A percentile compares a stretch with the other conserved stretches of the same genome.
These are phyloP conservation scores for Centrocercus urophasianus DNA, from an alignment of 2,113 vertebrate genomes.

Conservation along the genomic window DNA sequence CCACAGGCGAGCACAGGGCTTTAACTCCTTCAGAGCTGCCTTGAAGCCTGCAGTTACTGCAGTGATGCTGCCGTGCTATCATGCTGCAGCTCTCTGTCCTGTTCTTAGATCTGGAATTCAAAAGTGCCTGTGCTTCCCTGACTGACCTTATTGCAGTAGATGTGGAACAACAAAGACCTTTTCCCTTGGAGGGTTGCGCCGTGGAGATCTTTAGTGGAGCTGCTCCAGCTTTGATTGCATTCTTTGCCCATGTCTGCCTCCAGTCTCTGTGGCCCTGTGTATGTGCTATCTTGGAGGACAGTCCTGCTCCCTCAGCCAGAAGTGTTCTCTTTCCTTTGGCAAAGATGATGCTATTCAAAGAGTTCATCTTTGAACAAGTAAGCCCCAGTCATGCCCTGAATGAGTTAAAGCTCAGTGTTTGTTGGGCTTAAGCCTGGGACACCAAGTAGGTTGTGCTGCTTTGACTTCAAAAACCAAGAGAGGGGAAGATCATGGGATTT, in stretches of 20 bases:
- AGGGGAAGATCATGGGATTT: background rate
- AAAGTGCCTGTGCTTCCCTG: background rate
- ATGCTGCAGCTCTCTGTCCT: background rate
- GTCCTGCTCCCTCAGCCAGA: background rate
- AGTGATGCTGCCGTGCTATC: fast-evolving
- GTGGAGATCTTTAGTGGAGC: background rate
- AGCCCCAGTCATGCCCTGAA: no score
- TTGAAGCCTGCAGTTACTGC: background rate
- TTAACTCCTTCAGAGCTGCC: conserved; percentile 22
- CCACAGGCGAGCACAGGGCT: background rate
- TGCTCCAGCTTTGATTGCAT: background rate
- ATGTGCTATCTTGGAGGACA: background rate
- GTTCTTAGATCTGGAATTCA: background rate
- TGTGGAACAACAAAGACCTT: background rate
- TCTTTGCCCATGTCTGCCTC: no score
- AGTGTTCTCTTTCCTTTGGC: background rate
- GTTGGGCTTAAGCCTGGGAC: fast-evolving
- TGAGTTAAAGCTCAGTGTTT: fast-evolving
- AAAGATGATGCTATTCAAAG: background rate
- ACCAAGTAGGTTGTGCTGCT: background rate
- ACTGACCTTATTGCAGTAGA: background rate
- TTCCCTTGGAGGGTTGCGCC: background rate
- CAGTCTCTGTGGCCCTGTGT: background rate
- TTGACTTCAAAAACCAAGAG: background rate
- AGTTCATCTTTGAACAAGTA: background rate